Evolutionary conservation across 2,888 invertebrate species (phyloP).

Genomic region (Ceriagrion tenellum): DNA sequence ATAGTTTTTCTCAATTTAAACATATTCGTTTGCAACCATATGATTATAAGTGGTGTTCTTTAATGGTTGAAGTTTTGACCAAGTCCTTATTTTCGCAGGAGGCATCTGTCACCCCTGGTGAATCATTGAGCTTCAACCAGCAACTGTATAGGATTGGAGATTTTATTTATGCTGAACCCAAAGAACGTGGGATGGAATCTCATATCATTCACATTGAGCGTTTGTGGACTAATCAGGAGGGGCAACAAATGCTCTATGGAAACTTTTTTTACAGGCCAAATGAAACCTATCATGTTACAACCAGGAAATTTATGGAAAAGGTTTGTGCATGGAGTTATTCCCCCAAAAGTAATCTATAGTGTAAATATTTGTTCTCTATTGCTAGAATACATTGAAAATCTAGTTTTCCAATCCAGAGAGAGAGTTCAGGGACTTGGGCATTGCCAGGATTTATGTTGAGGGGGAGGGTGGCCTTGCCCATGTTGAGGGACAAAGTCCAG

Average conservation of each 20-base stretch:
- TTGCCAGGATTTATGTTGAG: too few species aligned
- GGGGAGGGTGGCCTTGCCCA: too few species aligned
- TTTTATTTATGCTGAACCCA: conserved; percentile 92
- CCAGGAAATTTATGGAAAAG: conserved; percentile 96
- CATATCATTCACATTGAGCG: conserved; percentile 93
- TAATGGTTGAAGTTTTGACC: neutral
- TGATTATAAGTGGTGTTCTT: too few species aligned
- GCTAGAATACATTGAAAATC: too few species aligned
- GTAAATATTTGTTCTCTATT: too few species aligned
- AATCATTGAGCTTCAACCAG: conserved; percentile 87
- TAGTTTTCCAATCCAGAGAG: too few species aligned
- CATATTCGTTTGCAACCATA: neutral
- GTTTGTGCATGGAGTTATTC: conserved; percentile 70
- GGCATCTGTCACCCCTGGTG: conserved; percentile 76
- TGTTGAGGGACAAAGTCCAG: too few species aligned
- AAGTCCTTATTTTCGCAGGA: neutral
- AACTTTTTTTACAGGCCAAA: conserved; percentile 94
- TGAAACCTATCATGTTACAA: conserved; percentile 97
- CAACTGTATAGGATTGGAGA: conserved; percentile 90
- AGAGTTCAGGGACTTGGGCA: too few species aligned
- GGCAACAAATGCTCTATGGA: conserved; percentile 94
- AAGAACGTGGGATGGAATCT: conserved; percentile 84
- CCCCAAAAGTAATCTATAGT: too few species aligned
- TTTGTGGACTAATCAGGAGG: conserved; percentile 91
- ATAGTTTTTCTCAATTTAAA: neutral